These are phyloP conservation scores for Sakesphorus luctuosus DNA, from an alignment of 2,113 vertebrate species.

Conservation along the genomic window DNA sequence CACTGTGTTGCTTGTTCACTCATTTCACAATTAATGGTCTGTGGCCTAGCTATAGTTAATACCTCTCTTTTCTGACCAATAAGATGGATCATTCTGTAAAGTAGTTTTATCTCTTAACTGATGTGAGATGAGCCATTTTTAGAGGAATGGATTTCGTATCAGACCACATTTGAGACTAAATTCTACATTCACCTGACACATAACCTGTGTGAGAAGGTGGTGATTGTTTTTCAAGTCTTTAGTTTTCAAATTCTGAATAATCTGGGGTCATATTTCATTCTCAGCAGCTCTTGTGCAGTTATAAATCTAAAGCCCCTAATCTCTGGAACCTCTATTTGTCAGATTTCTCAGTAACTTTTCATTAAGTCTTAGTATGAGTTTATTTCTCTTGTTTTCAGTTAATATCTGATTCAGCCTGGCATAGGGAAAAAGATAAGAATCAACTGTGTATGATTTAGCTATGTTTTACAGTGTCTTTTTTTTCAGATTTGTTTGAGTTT, in stretches of 20 bases:
- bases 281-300: background rate
- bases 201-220: accelerated
- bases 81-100: background rate
- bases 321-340: background rate
- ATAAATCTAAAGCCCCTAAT: accelerated
- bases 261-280: background rate
- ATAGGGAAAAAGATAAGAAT: background rate
- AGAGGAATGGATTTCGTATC: background rate
- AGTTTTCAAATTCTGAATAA: background rate
- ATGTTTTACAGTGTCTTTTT: background rate
- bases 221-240: background rate
- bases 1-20: background rate
- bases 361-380: background rate
- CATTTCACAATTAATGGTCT: background rate
- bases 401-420: background rate
- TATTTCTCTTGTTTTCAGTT: background rate
- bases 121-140: background rate
- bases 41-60: background rate
- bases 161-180: background rate
- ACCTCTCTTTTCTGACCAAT: background rate
- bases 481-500: background rate
- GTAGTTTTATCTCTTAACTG: background rate
- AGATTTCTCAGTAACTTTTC: background rate
- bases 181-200: background rate
- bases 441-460: background rate